Evolutionary conservation across 2,888 invertebrate genomes (phyloP), one percentile per base, ranked within the genome.

Genomic region (Stictocephala bisonia): DNA sequence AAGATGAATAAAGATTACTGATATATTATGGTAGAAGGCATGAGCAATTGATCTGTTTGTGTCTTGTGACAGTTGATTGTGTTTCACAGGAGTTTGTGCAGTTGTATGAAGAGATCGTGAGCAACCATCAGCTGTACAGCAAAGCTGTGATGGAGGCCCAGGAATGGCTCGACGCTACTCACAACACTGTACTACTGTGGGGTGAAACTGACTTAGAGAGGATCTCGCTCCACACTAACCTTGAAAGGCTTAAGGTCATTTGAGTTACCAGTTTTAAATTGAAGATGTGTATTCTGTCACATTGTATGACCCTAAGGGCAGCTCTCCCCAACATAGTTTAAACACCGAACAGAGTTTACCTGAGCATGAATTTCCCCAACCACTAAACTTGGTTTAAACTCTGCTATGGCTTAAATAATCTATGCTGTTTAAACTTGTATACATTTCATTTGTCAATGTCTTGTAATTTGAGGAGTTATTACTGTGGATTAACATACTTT

Each of bases 111-210:
- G 91, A 88, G 0, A 93, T 95, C 80, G 96, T 96, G 0, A 92
- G 91, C 81, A 93, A 94, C 79, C 96, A 96, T 83, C 94, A 95
- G 80, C 92, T 93, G 78, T 96, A 95, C 82, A 92, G 91, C 76
- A 94, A 93, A 84, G 92, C 93, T 18, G 93, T 95, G 0, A 90
- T 93, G 85, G 95, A 95, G 77, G 89, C 93, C 0, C 92, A 93
- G 81, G 95, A 95, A 83, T 96, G 95, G 91, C 87, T 95, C 18
- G 93, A 93, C 82, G 91, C 93, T 0, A 94, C 94, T 0, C 90
- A 92, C 75, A 92, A 92, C 78, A 93, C 93, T 0, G 91, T 95
- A 0, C 89, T 89, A 79, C 86, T 93, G 48, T 95, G 95, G 92
- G 93, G 93, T 13, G 95, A 96, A 81, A 86, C 90, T 0, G 93